Evolutionary conservation across 1,140 invertebrate genomes (phyloP), one percentile per base, ranked within the genome.

Genomic region (Zaprionus vittiger): DNA sequence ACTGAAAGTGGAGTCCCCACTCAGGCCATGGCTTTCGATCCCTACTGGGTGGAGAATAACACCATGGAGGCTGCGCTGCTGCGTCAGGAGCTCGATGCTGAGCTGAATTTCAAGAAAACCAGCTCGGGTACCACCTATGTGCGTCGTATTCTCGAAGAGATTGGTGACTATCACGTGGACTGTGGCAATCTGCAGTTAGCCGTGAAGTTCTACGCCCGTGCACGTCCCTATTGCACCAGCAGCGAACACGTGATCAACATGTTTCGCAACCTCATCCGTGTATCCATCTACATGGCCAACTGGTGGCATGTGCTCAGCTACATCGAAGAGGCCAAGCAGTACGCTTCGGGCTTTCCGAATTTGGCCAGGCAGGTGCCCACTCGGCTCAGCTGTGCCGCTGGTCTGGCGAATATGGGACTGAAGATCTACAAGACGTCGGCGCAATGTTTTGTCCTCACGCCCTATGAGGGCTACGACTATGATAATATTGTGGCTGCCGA

Each of bases 301-400:
- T 87, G 84, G 84, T 87, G 84, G 84, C 77, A 89, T 7, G 84
- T 87, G 9, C 75, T 87, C 41, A 81, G 81, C 69, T 87, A 89
- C 41, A 81, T 89, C 9, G 84, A 87, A 7, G 84, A 87, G 65
- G 84, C 81, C 66, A 87, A 84, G 9, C 74, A 87, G 34, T 87
- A 87, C 17, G 74, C 84, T 1, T 20, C 38, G 11, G 84, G 84
- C 0, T 87, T 71, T 17, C 67, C 67, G 4, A 61, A 62, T 17
- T 65, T 87, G 2, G 24, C 59, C 0, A 57, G 49, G 4, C 34
- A 62, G 2, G 84, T 87, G 22, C 84, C 84, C 0, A 34, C 56
- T 11, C 72, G 73, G 0, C 63, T 87, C 0, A 87, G 66, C 54
- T 87, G 84, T 44, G 84, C 81, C 1, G 74, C 84, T 1, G 84